These are phyloP conservation scores for Poecile atricapillus DNA, from an alignment of 2,113 vertebrate genomes.

Conservation along the genomic window DNA sequence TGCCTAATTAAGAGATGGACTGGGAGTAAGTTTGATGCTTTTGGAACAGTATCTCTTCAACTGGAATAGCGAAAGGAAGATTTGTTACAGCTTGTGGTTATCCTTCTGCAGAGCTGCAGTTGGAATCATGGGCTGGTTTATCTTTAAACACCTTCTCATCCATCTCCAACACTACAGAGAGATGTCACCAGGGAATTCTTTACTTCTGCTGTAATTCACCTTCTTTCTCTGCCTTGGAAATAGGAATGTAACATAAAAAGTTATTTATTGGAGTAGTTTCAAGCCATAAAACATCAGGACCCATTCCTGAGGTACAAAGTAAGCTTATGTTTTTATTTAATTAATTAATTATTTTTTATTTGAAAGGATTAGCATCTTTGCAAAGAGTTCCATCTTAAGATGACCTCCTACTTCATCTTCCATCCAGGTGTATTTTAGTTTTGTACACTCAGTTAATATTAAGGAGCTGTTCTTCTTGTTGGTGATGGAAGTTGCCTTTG, in stretches of 20 bases:
- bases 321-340: background rate
- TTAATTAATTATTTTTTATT: background rate
- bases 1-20: background rate
- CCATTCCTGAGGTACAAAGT: background rate
- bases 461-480: background rate
- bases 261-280: background rate
- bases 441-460: background rate
- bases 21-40: background rate
- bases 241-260: background rate
- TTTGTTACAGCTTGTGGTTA: background rate
- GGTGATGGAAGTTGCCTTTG: background rate
- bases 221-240: background rate
- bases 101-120: background rate
- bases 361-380: background rate
- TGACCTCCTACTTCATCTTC: background rate
- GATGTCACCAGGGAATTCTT: background rate
- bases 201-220: background rate
- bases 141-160: background rate
- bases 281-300: background rate
- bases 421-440: background rate
- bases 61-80: background rate
- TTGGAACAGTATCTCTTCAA: background rate
- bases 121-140: background rate
- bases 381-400: accelerated
- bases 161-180: background rate